Base-by-base conservation (phyloP, 2,888 invertebrate genomes). In the Monochamus alternatus region DNA sequence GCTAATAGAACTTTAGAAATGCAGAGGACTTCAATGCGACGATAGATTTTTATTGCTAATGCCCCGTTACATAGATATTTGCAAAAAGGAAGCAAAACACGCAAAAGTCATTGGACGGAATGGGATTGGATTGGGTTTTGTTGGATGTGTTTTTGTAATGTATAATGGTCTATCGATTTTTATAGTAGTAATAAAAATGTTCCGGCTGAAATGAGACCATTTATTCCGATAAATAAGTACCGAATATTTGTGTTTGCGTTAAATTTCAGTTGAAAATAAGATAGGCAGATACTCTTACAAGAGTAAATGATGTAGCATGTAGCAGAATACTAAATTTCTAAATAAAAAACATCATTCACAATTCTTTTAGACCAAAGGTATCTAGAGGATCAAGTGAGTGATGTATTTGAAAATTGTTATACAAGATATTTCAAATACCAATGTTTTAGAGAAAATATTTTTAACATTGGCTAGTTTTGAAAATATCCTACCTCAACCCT, bases 101-200 rank as follows among this genome's bases (percentile, higher is more conserved):
- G 51, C 43, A 47, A 64, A 59, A 68, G 44, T 44, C 69, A 60
- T 47, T 51, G 51, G 30, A 60, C 30, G n/a, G 69, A 60, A 69
- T 51, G 47, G 69, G 47, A 69, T 69, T 69, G 69, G 69, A 47
- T 31, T 47, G 60, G 59, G 69, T 69, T 69, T 69, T 69, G 69
- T 69, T 69, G 69, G 30, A 69, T 62, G 30, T 69, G 51, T 69
- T 60, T 69, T 69, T 69, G 69, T 22, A 60, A 60, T 69, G 69
- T 43, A 62, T 69, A 69, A 69, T 69, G 69, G 60, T 31, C 69
- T 60, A 69, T 69, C 69, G 69, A 69, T 69, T 69, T 69, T 69
- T 69, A 69, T 69, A 69, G 51, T 30, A 60, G 69, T 62, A 59
- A 69, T 69, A 69, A 69, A 69, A 60, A 69, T 60, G 69, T 62